phyloP scores from a whole-genome alignment of 2,113 vertebrate species.

The Catharus bicknelli region DNA sequence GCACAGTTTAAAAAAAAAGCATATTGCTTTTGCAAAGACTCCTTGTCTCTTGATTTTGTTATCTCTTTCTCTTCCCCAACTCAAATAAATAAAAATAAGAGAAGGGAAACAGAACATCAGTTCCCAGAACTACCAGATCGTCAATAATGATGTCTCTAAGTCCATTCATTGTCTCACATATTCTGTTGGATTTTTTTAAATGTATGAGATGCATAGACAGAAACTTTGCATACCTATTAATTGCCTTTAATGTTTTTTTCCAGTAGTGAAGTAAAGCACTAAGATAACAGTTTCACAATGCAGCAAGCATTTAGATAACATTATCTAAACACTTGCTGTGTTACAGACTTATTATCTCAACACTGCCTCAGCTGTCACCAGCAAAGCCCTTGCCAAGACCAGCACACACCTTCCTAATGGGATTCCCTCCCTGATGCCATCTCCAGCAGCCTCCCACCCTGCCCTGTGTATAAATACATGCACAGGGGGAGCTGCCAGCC shows the following conservation, averaged over 20 bases:
- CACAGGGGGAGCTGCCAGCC: neutral
- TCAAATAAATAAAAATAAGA: neutral
- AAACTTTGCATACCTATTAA: conserved; percentile 56
- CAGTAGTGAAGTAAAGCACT: conserved; percentile 22
- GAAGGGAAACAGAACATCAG: neutral
- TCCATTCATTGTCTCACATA: neutral
- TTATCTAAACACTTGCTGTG: conserved; percentile 47
- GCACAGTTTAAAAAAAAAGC: neutral
- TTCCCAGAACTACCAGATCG: neutral
- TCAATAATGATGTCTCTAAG: neutral
- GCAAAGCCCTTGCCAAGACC: conserved; percentile 54
- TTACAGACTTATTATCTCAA: conserved; percentile 49
- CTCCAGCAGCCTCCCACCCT: neutral
- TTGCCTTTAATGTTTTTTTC: conserved; percentile 50
- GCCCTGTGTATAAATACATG: neutral
- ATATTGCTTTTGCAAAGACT: neutral
- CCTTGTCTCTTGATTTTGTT: neutral
- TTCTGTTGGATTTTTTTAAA: neutral
- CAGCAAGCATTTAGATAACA: conserved; percentile 53
- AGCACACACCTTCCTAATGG: neutral
- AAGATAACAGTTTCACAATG: conserved; percentile 58
- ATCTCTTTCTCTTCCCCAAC: neutral
- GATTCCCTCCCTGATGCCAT: conserved; percentile 20
- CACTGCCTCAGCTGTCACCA: conserved; percentile 50
- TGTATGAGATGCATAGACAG: neutral